phyloP scores from a whole-genome alignment of 30 jellyfish, hydroid and myxozoan genomes.

The Nemopilema nomurai region DNA sequence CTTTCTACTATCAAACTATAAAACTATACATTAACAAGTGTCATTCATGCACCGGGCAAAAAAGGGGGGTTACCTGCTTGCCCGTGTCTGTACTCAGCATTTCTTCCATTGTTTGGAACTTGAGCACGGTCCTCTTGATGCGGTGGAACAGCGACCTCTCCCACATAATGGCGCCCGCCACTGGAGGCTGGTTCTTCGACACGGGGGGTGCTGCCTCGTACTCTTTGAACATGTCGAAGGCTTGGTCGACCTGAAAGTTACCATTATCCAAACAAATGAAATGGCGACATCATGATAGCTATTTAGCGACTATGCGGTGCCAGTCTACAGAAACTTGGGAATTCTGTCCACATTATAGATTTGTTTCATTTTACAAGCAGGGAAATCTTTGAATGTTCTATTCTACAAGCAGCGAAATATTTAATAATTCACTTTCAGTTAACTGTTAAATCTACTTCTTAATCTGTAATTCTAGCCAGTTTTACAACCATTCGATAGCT shows the following conservation, averaged over 20 bases:
- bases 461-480: no score
- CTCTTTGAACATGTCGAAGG: constrained; percentile 72
- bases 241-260: constrained; percentile 84
- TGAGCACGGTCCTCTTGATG: constrained; percentile 80
- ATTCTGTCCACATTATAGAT: no score
- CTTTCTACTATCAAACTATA: no score
- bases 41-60: no score
- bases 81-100: constrained; percentile 94
- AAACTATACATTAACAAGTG: no score
- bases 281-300: not conserved
- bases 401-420: no score
- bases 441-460: no score
- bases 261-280: not conserved
- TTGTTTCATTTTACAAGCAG: no score
- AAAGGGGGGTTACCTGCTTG: constrained; percentile 87
- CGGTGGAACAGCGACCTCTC: constrained; percentile 89
- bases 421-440: no score
- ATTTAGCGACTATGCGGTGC: not conserved
- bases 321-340: no score
- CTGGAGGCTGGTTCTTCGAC: constrained; percentile 90
- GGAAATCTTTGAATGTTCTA: no score
- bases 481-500: no score
- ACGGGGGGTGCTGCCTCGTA: constrained; percentile 77
- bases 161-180: constrained; percentile 97
- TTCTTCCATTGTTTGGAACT: constrained; percentile 92